phyloP scores from a whole-genome alignment of 2,113 vertebrate species.

The Grammomys dolichurus region DNA sequence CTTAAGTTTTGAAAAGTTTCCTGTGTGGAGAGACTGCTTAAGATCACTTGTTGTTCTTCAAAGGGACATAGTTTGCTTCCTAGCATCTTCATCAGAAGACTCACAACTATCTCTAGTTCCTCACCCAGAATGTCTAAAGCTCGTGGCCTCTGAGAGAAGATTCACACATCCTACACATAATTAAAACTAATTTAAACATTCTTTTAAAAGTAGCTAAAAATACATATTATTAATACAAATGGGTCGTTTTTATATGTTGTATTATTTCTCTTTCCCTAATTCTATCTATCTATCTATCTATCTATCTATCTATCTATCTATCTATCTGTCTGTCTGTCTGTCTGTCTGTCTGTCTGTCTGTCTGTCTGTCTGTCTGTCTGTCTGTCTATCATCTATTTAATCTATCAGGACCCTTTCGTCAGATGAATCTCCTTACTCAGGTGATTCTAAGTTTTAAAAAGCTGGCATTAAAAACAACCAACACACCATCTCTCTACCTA shows the following conservation, averaged over 20 bases:
- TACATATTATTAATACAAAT: not conserved
- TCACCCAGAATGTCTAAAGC: not conserved
- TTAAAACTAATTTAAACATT: not conserved
- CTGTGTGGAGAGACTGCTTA: not conserved
- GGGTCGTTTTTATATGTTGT: not conserved
- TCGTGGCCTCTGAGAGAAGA: not conserved
- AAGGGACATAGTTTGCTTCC: not conserved
- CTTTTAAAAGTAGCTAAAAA: not conserved
- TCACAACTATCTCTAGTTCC: not conserved
- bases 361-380: not conserved
- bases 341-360: not conserved
- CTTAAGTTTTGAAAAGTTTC: not conserved
- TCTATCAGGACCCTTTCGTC: not conserved
- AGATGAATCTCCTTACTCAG: not conserved
- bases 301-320: not conserved
- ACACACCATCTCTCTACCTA: not conserved
- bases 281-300: not conserved
- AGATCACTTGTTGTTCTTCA: not conserved
- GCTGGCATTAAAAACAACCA: not conserved
- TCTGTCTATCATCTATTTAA: not conserved
- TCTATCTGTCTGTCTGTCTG: not conserved
- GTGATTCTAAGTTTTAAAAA: not conserved
- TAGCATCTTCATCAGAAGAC: not conserved
- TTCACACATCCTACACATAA: not conserved
- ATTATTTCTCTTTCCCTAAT: not conserved